Evolutionary conservation across 2,888 invertebrate genomes (phyloP), one percentile per base, ranked within the genome.

Genomic region (Cantharis rufa): DNA sequence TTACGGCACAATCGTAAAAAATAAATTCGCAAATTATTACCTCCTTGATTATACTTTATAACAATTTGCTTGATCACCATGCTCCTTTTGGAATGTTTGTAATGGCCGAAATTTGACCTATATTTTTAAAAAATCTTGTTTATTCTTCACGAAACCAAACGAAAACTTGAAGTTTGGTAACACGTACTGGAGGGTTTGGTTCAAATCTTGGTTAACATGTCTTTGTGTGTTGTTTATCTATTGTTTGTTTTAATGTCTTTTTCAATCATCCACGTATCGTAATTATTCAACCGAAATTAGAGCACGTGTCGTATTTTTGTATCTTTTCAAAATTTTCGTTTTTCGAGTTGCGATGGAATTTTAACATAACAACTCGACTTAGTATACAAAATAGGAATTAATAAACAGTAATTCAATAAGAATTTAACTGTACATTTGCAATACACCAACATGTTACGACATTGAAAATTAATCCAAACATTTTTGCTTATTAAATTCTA

Each of bases 91-190:
- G 83, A 83, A 82, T 84, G 79, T 86, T 85, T 84, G 85, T 85
- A 88, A 89, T 89, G 89, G 89, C 88, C 87, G 89, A 88, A 87
- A 86, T 88, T 86, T 89, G 89, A 89, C 89, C 89, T 88, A 89
- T 86, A 88, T 87, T 82, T 83, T 82, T 80, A 13, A 48, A 48
- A 82, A 84, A 82, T 83, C 78, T 82, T 81, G 81, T 83, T 81
- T 78, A 81, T 82, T 81, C 76, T 78, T 27, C 15, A 32, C 24
- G 68, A 48, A 48, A 48, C 48, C 48, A 48, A 48, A 48, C 13
- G 64, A 18, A 64, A 64, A 64, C 4, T 18, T 21, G 64, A 13
- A 16, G 64, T 18, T 64, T 16, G 16, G 21, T 64, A 64, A 64
- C 21, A 16, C 11, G n/a, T 48, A 48, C 48, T n/a, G 48, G n/a